A percentile compares a stretch with the other conserved stretches of the same genome.
phyloP scores from a whole-genome alignment of 2,113 vertebrate species.

The Indicator maculatus region DNA sequence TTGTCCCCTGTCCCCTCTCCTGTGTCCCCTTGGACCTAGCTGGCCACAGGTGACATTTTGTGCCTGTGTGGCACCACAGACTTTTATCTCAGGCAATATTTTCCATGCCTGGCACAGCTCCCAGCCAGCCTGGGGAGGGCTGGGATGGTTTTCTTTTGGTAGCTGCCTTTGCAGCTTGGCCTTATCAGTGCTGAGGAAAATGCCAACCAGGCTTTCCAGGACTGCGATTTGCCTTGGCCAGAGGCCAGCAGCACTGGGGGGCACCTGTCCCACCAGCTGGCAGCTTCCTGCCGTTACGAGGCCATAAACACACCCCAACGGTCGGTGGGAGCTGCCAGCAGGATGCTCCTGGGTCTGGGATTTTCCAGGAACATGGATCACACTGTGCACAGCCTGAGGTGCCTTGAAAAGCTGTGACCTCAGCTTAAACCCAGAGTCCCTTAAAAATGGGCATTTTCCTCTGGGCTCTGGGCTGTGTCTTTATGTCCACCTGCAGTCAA shows the following conservation, averaged over 20 bases:
- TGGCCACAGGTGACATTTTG: neutral
- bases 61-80: fast-evolving
- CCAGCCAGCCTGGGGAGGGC: fast-evolving
- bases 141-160: neutral
- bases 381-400: fast-evolving
- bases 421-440: neutral
- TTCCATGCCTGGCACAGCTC: fast-evolving
- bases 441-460: neutral
- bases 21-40: neutral
- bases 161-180: neutral
- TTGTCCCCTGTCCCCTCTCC: neutral
- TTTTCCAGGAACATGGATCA: neutral
- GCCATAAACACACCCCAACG: neutral
- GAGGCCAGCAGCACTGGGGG: neutral
- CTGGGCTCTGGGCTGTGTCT: too few species aligned
- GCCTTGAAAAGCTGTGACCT: neutral
- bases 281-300: fast-evolving
- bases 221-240: slow-evolving; percentile 10
- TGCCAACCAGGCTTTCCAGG: neutral
- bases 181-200: slow-evolving; percentile 11
- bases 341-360: neutral
- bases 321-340: fast-evolving
- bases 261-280: neutral
- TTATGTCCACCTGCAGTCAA: neutral
- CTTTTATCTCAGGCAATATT: neutral